Evolutionary conservation across 2,797 vertebrate species (phyloP).

Genomic region (Epinephelus awoara): DNA sequence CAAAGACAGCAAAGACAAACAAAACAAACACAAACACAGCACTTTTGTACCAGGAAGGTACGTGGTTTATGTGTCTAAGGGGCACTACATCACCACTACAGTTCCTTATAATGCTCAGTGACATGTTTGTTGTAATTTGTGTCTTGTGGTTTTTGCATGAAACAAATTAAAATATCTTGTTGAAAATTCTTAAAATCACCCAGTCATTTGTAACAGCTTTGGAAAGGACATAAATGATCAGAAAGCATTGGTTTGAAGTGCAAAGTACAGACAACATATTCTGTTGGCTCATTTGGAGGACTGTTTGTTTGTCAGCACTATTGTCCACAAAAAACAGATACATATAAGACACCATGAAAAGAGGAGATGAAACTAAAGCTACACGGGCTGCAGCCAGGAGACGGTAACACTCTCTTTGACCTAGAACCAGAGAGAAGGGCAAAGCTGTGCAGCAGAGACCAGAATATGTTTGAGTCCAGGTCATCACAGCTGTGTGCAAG

Average conservation of each 20-base stretch:
- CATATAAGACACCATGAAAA: neutral
- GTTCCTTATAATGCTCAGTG: neutral
- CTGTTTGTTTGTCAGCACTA: neutral
- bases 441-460: neutral
- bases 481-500: slow-evolving; percentile 5
- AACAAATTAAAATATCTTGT: too few species aligned
- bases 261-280: neutral
- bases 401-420: neutral
- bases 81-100: neutral
- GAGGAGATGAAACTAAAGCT: neutral
- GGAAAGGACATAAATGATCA: neutral
- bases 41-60: neutral
- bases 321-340: neutral
- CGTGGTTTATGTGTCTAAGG: neutral
- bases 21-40: neutral
- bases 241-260: neutral
- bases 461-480: slow-evolving; percentile 22
- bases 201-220: neutral
- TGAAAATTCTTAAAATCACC: too few species aligned
- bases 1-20: neutral
- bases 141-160: neutral
- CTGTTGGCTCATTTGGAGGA: neutral
- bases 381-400: neutral
- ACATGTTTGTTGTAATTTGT: neutral
- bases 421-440: slow-evolving; percentile 12